Evolutionary conservation across 64 coral and sea anemone genomes (phyloP).

Genomic region (Catalaphyllia jardinei): DNA sequence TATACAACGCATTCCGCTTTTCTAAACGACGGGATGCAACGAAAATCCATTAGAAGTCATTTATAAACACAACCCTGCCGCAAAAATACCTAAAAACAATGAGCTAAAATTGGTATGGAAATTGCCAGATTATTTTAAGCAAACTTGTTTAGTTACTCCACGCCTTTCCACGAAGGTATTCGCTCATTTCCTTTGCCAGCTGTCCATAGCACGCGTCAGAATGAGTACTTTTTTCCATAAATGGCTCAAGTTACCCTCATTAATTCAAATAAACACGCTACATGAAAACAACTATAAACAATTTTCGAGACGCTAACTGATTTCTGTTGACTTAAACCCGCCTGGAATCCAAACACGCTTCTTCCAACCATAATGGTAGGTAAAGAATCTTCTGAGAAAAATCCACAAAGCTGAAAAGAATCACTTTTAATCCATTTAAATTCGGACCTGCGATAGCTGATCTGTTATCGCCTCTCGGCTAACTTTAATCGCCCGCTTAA

Average conservation of each 20-base stretch:
- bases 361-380: conserved; percentile 3
- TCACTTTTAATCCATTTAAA: conserved; percentile 73
- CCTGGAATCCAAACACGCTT: conserved; percentile 29
- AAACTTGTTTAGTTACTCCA: conserved; percentile 38
- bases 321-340: conserved; percentile 54
- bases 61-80: conserved; percentile 2
- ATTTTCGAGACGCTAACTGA: conserved; percentile 39
- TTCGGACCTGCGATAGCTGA: conserved; percentile 45
- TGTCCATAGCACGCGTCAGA: conserved; percentile 50
- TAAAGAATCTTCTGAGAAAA: conserved; percentile 37
- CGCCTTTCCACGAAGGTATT: conserved; percentile 30
- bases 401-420: conserved; percentile 49
- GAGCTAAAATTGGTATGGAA: conserved; percentile 25
- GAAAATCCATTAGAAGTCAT: conserved; percentile 7
- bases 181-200: conserved; percentile 61
- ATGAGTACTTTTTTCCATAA: conserved; percentile 6
- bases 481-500: conserved; percentile 90
- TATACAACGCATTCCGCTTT: conserved; percentile 5
- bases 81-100: conserved; percentile 31
- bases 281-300: conserved; percentile 78
- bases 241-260: conserved; percentile 62
- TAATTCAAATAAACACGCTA: conserved; percentile 84
- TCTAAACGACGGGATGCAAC: neutral
- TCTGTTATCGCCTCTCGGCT: conserved; percentile 71
- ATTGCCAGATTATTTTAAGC: conserved; percentile 35